These are phyloP conservation scores for Festucalex cinctus DNA, from an alignment of 2,113 vertebrate species.

Conservation along the genomic window DNA sequence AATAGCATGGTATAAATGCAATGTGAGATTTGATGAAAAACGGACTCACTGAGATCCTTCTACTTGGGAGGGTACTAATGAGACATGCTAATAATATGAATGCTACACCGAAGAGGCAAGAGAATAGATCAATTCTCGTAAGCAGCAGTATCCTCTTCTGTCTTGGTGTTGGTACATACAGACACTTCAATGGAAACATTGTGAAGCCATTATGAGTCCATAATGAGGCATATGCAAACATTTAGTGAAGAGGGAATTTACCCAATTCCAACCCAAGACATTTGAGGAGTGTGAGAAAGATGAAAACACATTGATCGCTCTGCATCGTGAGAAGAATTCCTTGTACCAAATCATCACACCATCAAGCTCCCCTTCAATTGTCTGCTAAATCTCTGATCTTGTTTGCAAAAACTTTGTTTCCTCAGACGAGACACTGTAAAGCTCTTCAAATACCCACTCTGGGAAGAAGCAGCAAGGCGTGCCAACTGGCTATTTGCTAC, in stretches of 20 bases:
- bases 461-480: conserved; percentile 40
- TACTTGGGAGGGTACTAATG: not conserved
- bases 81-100: not conserved
- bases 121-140: conserved; percentile 16
- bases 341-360: conserved; percentile 4
- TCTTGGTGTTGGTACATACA: conserved; percentile 2
- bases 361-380: conserved; percentile 45
- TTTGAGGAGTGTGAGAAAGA: conserved; percentile 1
- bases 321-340: not conserved
- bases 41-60: not conserved
- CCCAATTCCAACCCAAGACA: conserved; percentile 12
- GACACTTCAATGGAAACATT: not conserved
- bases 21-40: no score
- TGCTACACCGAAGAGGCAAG: not conserved
- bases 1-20: no score
- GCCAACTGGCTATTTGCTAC: conserved; percentile 47
- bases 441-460: conserved; percentile 51
- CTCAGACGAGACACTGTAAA: conserved; percentile 44
- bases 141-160: conserved; percentile 11
- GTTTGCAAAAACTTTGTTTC: conserved; percentile 20
- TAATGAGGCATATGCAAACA: conserved; percentile 13
- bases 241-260: conserved; percentile 18
- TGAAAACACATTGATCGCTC: conserved; percentile 20
- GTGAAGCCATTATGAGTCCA: not conserved
- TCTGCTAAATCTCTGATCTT: conserved; percentile 29